These are phyloP conservation scores for Grammomys surdaster DNA, from an alignment of 2,113 vertebrate species.

Conservation along the genomic window DNA sequence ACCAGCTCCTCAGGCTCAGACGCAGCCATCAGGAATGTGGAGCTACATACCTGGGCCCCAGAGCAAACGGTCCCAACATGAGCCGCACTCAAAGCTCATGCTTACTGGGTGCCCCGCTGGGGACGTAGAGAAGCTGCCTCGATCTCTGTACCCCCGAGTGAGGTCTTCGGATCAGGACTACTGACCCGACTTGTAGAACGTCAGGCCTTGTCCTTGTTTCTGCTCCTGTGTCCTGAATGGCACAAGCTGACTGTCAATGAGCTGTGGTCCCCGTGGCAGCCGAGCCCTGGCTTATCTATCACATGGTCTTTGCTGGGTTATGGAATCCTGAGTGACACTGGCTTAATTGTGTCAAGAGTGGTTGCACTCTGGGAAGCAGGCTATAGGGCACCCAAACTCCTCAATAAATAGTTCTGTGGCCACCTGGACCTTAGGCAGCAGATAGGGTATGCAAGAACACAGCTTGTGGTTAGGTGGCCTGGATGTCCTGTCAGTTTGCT, in stretches of 20 bases:
- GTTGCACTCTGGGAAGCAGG: neutral
- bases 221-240: neutral
- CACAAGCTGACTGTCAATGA: neutral
- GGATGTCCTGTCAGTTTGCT: fast-evolving
- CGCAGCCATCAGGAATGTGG: neutral
- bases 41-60: neutral
- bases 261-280: neutral
- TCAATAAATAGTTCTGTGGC: no score
- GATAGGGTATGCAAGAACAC: fast-evolving
- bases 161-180: neutral
- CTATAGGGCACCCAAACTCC: neutral
- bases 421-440: fast-evolving
- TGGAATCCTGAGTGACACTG: neutral
- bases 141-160: no score
- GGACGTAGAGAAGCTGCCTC: fast-evolving
- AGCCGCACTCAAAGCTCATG: neutral
- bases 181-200: no score
- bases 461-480: neutral
- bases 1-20: neutral
- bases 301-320: neutral
- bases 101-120: neutral
- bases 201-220: neutral
- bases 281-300: no score
- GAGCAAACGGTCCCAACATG: fast-evolving
- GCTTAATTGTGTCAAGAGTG: neutral